phyloP scores from a whole-genome alignment of 2,797 vertebrate species.

The Eremophila alpestris region DNA sequence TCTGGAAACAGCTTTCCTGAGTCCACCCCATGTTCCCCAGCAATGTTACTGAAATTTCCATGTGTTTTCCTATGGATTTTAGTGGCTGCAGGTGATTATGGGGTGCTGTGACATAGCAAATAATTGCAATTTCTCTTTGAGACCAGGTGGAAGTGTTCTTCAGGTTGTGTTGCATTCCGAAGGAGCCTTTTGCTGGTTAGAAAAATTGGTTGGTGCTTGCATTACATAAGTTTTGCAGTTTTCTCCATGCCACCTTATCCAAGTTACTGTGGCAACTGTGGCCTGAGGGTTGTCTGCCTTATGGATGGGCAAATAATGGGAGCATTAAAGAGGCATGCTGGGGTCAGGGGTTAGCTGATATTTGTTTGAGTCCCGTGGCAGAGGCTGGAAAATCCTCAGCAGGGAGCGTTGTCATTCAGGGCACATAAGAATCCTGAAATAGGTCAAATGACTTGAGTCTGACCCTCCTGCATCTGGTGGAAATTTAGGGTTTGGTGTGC shows the following conservation, averaged over 20 bases:
- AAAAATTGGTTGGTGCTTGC: neutral
- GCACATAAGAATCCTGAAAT: neutral
- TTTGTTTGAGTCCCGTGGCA: neutral
- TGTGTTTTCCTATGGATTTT: neutral
- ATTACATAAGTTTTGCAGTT: neutral
- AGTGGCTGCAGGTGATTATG: neutral
- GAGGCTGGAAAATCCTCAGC: neutral
- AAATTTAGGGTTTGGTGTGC: neutral
- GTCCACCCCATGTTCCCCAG: neutral
- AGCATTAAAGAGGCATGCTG: neutral
- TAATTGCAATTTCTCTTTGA: neutral
- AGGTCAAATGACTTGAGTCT: neutral
- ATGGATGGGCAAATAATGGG: neutral
- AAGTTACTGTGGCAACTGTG: neutral
- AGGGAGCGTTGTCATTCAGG: neutral
- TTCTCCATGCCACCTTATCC: neutral
- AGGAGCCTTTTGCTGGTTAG: neutral
- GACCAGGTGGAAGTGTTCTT: neutral
- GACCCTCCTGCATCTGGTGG: neutral
- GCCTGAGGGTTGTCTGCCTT: neutral
- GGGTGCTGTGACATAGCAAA: neutral
- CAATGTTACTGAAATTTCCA: neutral
- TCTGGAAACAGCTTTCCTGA: neutral
- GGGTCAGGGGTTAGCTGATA: constrained; percentile 7
- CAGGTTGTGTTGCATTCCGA: neutral